Conservation (phyloP, 2,797 vertebrate genomes). For the Lepilemur ruficaudatus region DNA sequence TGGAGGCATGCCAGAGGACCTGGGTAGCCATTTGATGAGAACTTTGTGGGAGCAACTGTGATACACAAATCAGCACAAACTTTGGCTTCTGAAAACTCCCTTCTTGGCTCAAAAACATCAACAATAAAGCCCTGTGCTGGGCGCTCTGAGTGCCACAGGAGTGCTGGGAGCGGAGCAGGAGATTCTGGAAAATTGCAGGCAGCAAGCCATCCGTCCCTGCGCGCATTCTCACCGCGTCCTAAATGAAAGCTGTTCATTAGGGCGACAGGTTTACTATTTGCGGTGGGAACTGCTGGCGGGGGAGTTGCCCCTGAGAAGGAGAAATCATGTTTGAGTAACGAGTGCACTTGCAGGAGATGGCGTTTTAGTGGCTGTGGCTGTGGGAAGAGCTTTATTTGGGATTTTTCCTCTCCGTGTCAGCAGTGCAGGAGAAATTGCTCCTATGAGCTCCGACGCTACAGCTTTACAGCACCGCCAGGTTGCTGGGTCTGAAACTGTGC, state of each 20-base stretch:
- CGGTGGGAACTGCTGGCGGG: rapidly evolving
- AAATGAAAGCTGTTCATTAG: conserved; percentile 51
- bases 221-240: not conserved
- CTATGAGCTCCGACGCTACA: rapidly evolving
- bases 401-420: not conserved
- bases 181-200: rapidly evolving
- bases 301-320: not conserved
- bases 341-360: not conserved
- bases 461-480: rapidly evolving
- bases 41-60: not conserved
- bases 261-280: not conserved
- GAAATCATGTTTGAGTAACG: not conserved
- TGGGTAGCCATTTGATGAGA: not conserved
- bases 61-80: not conserved
- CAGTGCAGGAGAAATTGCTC: not conserved
- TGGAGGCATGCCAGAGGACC: not conserved
- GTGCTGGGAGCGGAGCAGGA: rapidly evolving
- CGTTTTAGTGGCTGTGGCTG: not conserved
- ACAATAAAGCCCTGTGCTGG: not conserved
- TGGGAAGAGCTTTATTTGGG: not conserved
- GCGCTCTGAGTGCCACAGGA: rapidly evolving
- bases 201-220: not conserved
- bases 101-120: not conserved
- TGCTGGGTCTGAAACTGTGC: not conserved
- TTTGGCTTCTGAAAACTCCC: not conserved